Evolutionary conservation across 2,797 vertebrate genomes (phyloP).

Genomic region (Hippoglossus hippoglossus): DNA sequence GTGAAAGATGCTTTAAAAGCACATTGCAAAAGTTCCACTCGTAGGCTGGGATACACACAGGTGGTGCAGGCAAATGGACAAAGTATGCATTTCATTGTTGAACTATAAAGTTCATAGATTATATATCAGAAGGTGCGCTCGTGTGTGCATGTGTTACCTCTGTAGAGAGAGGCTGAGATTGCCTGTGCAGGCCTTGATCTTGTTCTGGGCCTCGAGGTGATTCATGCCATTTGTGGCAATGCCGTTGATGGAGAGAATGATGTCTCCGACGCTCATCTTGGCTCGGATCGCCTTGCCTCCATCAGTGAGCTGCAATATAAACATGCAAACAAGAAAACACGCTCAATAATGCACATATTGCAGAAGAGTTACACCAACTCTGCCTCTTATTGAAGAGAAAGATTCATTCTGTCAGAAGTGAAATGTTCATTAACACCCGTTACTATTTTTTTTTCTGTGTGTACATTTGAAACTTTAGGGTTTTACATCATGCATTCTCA

Average conservation of each 20-base stretch:
- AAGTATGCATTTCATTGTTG: background rate
- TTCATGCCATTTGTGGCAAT: constrained; percentile 93
- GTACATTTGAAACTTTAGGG: background rate
- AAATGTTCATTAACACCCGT: background rate
- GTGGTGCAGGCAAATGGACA: constrained; percentile 1
- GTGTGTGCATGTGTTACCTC: constrained; percentile 85
- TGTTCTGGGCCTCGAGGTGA: constrained; percentile 98
- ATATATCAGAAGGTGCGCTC: background rate
- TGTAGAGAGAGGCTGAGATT: constrained; percentile 92
- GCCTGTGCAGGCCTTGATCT: constrained; percentile 95
- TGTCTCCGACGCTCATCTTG: constrained; percentile 91
- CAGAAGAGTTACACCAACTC: background rate
- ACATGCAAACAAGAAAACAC: background rate
- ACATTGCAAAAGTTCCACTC: background rate
- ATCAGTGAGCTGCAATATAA: constrained; percentile 88
- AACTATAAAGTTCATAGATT: constrained; percentile 15
- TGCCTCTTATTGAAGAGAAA: background rate
- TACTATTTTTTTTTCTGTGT: background rate
- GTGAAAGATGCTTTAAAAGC: constrained; percentile 5
- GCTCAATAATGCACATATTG: background rate
- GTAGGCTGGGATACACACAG: constrained; percentile 30
- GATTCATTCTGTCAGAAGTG: background rate
- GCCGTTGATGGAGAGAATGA: constrained; percentile 94
- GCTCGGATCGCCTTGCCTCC: constrained; percentile 93
- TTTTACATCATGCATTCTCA: background rate